Evolutionary conservation across 2,797 vertebrate genomes (phyloP).

Genomic region (Chelon labrosus): DNA sequence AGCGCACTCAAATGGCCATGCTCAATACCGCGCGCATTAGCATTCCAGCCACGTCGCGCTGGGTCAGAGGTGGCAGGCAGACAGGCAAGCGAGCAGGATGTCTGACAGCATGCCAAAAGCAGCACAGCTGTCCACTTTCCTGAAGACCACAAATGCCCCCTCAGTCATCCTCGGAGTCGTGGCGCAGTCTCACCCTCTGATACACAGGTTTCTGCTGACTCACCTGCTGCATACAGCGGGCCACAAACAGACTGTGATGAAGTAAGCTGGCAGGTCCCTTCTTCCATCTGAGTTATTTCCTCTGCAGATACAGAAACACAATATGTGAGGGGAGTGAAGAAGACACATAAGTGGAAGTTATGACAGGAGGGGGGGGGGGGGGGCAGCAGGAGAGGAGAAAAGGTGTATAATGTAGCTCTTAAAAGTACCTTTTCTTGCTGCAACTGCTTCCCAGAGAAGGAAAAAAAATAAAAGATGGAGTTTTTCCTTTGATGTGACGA

Average conservation of each 20-base stretch:
- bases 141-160: conserved; percentile 50
- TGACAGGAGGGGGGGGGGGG: conserved; percentile 10
- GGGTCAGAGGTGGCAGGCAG: conserved; percentile 69
- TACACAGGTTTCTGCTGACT: conserved; percentile 68
- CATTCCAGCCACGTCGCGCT: conserved; percentile 56
- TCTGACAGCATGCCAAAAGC: conserved; percentile 72
- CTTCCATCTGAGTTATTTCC: conserved; percentile 68
- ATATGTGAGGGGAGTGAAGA: conserved; percentile 42
- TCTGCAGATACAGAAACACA: conserved; percentile 60
- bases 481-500: conserved; percentile 65
- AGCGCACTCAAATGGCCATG: conserved; percentile 58
- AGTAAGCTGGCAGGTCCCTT: conserved; percentile 66
- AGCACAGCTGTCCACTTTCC: conserved; percentile 68
- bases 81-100: conserved; percentile 57
- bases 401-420: conserved; percentile 50
- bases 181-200: conserved; percentile 49
- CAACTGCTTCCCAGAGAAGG: conserved; percentile 40
- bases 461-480: conserved; percentile 49
- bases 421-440: conserved; percentile 45
- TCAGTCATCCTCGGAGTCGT: conserved; percentile 44
- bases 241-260: conserved; percentile 73
- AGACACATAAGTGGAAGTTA: conserved; percentile 40
- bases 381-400: conserved; percentile 38
- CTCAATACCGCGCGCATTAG: conserved; percentile 57
- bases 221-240: conserved; percentile 60